Conservation (phyloP, 2,113 vertebrate genomes). For the Xiphorhynchus elegans region DNA sequence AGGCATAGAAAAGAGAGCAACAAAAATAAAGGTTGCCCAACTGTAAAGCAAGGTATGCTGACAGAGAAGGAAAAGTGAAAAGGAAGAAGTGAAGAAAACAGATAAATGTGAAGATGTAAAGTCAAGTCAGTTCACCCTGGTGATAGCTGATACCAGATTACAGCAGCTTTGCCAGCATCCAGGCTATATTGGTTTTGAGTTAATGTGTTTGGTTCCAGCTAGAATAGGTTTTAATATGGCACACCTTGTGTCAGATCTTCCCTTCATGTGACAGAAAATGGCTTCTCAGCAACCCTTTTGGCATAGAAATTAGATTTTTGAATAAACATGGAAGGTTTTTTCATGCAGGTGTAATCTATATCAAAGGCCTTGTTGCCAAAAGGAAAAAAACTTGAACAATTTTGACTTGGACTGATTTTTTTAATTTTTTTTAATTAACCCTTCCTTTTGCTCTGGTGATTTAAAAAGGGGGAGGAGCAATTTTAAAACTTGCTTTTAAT, state of each 20-base stretch:
- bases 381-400: background rate
- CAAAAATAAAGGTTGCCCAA: background rate
- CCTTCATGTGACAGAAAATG: background rate
- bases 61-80: background rate
- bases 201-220: background rate
- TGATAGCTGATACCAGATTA: background rate
- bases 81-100: background rate
- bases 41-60: background rate
- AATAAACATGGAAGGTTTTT: background rate
- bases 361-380: background rate
- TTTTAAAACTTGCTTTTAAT: background rate
- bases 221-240: background rate
- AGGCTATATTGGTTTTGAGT: background rate
- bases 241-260: background rate
- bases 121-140: background rate
- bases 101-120: background rate
- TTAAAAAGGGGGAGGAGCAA: background rate
- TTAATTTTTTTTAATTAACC: background rate
- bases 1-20: background rate
- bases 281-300: background rate
- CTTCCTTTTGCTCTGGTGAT: background rate
- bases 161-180: background rate
- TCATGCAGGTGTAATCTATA: background rate
- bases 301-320: background rate
- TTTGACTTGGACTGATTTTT: background rate